Evolutionary conservation across 2,888 invertebrate species (phyloP), one percentile per base, ranked within the genome.

Genomic region (Congeria kusceri): DNA sequence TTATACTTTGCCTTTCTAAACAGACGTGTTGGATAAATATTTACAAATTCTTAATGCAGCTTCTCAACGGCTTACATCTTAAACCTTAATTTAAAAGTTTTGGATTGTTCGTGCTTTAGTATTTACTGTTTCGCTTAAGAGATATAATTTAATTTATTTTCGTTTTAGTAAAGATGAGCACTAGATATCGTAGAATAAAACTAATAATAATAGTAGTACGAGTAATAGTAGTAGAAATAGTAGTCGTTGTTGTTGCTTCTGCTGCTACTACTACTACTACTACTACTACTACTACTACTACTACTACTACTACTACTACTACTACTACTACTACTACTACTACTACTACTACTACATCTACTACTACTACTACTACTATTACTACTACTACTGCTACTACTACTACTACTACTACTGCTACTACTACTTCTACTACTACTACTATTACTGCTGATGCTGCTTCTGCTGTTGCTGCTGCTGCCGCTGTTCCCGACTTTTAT

Each of bases 211-310:
- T 44, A 44, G 46, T 44, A 44, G 46, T 44, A 44, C 11, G 9
- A 44, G 46, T 44, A 44, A 18, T 44, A 44, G 46, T 44, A 44
- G 46, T 44, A 44, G 46, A 13, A 44, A 18, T 44, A 44, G 46
- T 44, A 44, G 46, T 44, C 9, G 46, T 44, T 44, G 46, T 44
- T 56, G 23, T 56, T 56, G n/a, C 56, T 20, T 9, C n/a, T 56
- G 23, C 56, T 66, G 56, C 64, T 72, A 56, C 65, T 72, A 65
- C 72, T 72, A 72, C 72, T 72, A 72, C 72, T 72, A 72, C 72
- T 65, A 66, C 72, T 65, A 66, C 72, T 39, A 72, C 72, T 65
- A 72, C 72, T 72, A 72, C 72, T 72, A 66, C 72, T 72, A 66
- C 72, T 72, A 66, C 72, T 65, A 72, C 72, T 65, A 66, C 66